Percentiles rank a stretch among this genome's conserved stretches.
Conservation (phyloP, 2,888 invertebrate species). For the Baccha elongata region DNA sequence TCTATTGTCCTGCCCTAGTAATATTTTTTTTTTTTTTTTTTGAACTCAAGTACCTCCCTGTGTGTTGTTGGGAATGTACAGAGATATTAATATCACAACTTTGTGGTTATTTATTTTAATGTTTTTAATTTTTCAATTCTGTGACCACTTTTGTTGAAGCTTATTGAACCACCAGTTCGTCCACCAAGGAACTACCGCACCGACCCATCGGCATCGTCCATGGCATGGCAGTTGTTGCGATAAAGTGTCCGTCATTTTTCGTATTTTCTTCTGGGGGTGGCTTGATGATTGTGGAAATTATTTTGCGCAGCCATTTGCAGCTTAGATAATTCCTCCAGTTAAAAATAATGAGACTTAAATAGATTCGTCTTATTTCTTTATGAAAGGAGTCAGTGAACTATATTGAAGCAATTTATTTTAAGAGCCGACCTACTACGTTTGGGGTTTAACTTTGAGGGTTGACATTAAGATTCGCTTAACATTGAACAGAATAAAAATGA, state of each 20-base stretch:
- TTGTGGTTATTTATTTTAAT: slow-evolving; percentile 75
- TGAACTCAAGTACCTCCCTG: slow-evolving; percentile 16
- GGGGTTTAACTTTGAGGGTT: slow-evolving; percentile 22
- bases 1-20: slow-evolving; percentile 54
- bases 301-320: slow-evolving; percentile 70
- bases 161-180: slow-evolving; percentile 59
- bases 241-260: slow-evolving; percentile 71
- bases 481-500: background rate
- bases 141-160: slow-evolving; percentile 62
- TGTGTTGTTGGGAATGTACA: slow-evolving; percentile 29
- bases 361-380: slow-evolving; percentile 72
- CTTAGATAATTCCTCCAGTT: slow-evolving; percentile 74
- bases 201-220: background rate
- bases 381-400: slow-evolving; percentile 70
- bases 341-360: slow-evolving; percentile 74
- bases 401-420: slow-evolving; percentile 65
- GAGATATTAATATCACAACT: slow-evolving; percentile 74
- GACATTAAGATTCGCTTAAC: background rate
- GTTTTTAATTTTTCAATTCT: slow-evolving; percentile 75
- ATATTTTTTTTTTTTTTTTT: slow-evolving; percentile 20
- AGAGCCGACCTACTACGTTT: slow-evolving; percentile 11
- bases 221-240: slow-evolving; percentile 45
- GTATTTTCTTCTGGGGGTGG: slow-evolving; percentile 32
- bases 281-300: slow-evolving; percentile 60
- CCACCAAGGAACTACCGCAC: background rate